Conservation (phyloP, 92 coral and sea anemone species). For the Anthopleura xanthogrammica region DNA sequence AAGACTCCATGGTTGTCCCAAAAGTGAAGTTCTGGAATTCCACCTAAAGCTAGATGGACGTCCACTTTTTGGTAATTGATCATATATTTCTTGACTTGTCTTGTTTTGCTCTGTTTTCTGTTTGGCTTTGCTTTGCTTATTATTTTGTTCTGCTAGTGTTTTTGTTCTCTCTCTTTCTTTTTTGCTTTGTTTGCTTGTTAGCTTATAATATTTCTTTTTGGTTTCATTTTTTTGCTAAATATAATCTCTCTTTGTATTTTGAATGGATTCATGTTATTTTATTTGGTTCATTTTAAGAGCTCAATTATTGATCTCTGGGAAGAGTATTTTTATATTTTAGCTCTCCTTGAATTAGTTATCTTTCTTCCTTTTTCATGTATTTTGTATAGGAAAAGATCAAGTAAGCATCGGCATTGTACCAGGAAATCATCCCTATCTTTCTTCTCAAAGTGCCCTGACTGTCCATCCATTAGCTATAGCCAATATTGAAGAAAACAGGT, state of each 20-base stretch:
- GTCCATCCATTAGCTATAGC: conserved; percentile 37
- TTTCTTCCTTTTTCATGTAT: background rate
- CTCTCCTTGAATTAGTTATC: background rate
- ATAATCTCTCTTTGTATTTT: too few species aligned
- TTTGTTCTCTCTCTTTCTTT: background rate
- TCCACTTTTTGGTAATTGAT: conserved; percentile 29
- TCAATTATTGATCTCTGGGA: too few species aligned
- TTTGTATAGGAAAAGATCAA: conserved; percentile 33
- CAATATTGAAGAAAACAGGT: conserved; percentile 31
- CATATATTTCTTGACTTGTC: background rate
- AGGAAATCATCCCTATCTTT: conserved; percentile 32
- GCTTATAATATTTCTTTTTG: background rate
- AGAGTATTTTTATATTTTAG: background rate
- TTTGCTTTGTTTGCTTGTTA: background rate
- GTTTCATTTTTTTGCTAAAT: background rate
- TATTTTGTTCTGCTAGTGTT: background rate
- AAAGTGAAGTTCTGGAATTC: conserved; percentile 7
- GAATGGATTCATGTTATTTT: too few species aligned
- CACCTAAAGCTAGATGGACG: conserved; percentile 41
- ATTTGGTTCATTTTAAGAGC: too few species aligned
- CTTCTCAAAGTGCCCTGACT: conserved; percentile 39
- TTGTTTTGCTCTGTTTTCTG: background rate
- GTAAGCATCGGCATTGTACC: conserved; percentile 42
- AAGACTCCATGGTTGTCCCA: conserved; percentile 21
- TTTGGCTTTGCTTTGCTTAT: background rate